Evolutionary conservation across 2,888 invertebrate genomes (phyloP).

Genomic region (Nemotelus pantherinus): DNA sequence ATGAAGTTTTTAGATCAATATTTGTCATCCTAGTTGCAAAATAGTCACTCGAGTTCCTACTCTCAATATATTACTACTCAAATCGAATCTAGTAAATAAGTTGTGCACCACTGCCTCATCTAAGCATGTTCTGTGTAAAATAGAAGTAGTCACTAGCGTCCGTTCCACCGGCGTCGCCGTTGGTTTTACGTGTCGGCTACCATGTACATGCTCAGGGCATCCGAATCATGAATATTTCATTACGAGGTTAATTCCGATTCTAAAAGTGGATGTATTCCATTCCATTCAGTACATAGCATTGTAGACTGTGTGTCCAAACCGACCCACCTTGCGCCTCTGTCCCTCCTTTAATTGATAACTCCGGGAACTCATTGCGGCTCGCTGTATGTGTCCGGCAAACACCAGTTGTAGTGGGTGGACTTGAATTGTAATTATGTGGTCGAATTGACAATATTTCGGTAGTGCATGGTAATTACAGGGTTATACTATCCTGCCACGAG

Average conservation of each 20-base stretch:
- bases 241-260: conserved; percentile 31
- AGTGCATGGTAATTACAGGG: conserved; percentile 32
- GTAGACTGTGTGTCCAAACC: background rate
- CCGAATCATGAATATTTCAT: conserved; percentile 41
- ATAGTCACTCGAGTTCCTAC: too few species aligned
- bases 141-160: background rate
- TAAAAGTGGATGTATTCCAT: conserved; percentile 27
- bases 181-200: too few species aligned
- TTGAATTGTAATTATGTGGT: conserved; percentile 43
- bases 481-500: conserved; percentile 14
- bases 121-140: background rate
- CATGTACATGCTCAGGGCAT: background rate
- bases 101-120: conserved; percentile 7
- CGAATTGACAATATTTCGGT: conserved; percentile 37
- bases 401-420: conserved; percentile 29
- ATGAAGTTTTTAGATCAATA: too few species aligned
- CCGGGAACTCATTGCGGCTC: conserved; percentile 8
- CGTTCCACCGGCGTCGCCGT: too few species aligned
- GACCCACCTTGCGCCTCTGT: conserved; percentile 1
- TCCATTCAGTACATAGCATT: conserved; percentile 6
- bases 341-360: conserved; percentile 30
- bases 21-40: too few species aligned
- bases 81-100: background rate
- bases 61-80: too few species aligned
- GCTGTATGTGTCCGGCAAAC: conserved; percentile 1